Conservation (phyloP, 2,113 vertebrate genomes). For the Euleptes europaea region DNA sequence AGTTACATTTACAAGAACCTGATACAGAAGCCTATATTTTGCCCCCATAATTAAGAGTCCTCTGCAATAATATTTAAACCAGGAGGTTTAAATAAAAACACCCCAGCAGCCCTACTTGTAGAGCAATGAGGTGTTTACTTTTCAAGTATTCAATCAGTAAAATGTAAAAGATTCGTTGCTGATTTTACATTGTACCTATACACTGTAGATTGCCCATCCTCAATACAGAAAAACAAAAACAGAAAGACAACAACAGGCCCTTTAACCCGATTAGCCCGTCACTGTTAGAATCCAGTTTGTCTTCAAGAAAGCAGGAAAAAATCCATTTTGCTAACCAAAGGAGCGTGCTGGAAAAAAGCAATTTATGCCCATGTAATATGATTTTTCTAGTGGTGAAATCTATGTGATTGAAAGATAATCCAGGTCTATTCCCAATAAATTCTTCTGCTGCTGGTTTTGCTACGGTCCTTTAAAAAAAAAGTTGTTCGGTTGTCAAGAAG, state of each 20-base stretch:
- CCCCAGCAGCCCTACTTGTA: constrained; percentile 74
- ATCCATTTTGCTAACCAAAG: constrained; percentile 70
- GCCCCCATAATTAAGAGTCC: constrained; percentile 75
- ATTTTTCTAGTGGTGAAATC: constrained; percentile 74
- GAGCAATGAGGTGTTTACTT: constrained; percentile 76
- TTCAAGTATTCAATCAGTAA: constrained; percentile 88
- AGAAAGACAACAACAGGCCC: constrained; percentile 54
- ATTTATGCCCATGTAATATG: constrained; percentile 69
- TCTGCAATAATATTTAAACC: constrained; percentile 78
- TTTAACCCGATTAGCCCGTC: constrained; percentile 53
- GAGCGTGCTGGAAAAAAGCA: constrained; percentile 71
- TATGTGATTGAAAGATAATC: constrained; percentile 68
- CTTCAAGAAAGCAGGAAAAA: constrained; percentile 74
- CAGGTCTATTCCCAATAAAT: constrained; percentile 67
- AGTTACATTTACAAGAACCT: constrained; percentile 77
- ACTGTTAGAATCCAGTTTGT: constrained; percentile 72
- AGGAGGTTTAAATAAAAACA: constrained; percentile 77
- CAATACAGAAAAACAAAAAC: constrained; percentile 46
- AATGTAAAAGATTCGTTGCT: constrained; percentile 76
- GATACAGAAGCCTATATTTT: constrained; percentile 75
- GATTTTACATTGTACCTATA: constrained; percentile 77
- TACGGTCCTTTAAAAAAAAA: constrained; percentile 71
- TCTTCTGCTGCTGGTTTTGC: constrained; percentile 74
- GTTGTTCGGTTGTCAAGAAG: constrained; percentile 55
- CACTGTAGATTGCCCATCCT: no score